Evolutionary conservation across 2,888 invertebrate genomes (phyloP).

Genomic region (Drosophila anomelani): DNA sequence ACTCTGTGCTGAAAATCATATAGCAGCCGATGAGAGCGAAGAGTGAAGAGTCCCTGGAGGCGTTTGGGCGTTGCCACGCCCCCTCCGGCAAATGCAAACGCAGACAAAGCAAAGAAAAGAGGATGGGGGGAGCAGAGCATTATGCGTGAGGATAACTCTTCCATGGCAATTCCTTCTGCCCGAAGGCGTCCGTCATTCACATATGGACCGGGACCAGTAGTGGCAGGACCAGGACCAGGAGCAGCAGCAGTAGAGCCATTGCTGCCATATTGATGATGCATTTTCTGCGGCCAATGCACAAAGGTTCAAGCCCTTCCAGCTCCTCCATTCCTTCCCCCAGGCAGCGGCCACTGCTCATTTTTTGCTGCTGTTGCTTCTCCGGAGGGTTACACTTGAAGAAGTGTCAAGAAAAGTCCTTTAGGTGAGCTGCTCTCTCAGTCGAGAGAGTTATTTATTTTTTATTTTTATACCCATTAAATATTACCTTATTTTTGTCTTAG

Average conservation of each 20-base stretch:
- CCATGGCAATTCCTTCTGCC: slow-evolving; percentile 30
- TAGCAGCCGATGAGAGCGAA: slow-evolving; percentile 18
- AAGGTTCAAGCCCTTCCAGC: slow-evolving; percentile 22
- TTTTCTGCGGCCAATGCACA: slow-evolving; percentile 66
- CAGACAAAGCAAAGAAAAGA: slow-evolving; percentile 41
- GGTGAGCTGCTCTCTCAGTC: not conserved
- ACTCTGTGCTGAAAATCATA: slow-evolving; percentile 21
- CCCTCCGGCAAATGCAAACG: slow-evolving; percentile 45
- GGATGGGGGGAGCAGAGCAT: not conserved
- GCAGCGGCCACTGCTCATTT: slow-evolving; percentile 37
- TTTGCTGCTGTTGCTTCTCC: slow-evolving; percentile 25
- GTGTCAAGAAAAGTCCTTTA: too few relatives aligned
- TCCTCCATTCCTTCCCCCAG: slow-evolving; percentile 4
- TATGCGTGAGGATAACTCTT: slow-evolving; percentile 40
- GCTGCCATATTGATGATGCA: slow-evolving; percentile 75
- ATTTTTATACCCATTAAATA: not conserved
- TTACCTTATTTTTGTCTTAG: too few relatives aligned
- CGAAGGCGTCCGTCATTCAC: slow-evolving; percentile 40
- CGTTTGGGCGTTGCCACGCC: slow-evolving; percentile 17
- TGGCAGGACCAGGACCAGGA: not conserved
- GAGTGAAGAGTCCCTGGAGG: slow-evolving; percentile 14
- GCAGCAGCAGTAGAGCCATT: not conserved
- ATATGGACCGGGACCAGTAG: slow-evolving; percentile 25
- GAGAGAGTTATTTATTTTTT: too few relatives aligned
- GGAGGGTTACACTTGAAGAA: slow-evolving; percentile 2